Evolutionary conservation across 2,888 invertebrate genomes (phyloP).

Genomic region (Autographa pulchrina): DNA sequence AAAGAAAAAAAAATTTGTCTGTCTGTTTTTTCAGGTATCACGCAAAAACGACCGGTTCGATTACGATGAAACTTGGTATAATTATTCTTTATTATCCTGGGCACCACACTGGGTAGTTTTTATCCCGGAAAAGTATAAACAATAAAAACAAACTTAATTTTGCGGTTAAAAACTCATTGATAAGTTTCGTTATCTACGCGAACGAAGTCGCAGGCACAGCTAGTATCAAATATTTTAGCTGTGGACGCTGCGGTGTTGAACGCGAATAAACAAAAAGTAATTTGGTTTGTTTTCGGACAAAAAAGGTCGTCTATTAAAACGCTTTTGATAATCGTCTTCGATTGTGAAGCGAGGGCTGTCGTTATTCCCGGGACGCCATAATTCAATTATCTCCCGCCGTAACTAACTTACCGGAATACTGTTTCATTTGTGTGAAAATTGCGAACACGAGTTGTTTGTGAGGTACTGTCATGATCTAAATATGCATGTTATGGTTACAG

Average conservation of each 20-base stretch:
- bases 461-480: constrained; percentile 4
- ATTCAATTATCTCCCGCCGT: constrained; percentile 62
- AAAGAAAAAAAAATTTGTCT: too few species aligned
- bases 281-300: constrained; percentile 51
- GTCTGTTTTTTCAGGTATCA: too few species aligned
- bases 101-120: too few species aligned
- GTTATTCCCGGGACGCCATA: constrained; percentile 55
- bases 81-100: too few species aligned
- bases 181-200: too few species aligned
- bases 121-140: too few species aligned
- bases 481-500: too few species aligned
- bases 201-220: too few species aligned
- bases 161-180: too few species aligned
- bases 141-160: too few species aligned
- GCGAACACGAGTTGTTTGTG: constrained; percentile 44
- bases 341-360: constrained; percentile 53
- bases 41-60: too few species aligned
- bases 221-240: constrained; percentile 12
- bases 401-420: constrained; percentile 52
- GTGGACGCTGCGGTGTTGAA: constrained; percentile 9
- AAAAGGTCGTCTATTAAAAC: constrained; percentile 52
- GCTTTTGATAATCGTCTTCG: constrained; percentile 63
- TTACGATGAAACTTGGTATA: too few species aligned
- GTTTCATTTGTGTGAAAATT: constrained; percentile 54
- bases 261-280: constrained; percentile 44